Evolutionary conservation across 2,797 vertebrate species (phyloP), one percentile per base, ranked within the genome.

Genomic region (Melanotaenia parkinsoni): DNA sequence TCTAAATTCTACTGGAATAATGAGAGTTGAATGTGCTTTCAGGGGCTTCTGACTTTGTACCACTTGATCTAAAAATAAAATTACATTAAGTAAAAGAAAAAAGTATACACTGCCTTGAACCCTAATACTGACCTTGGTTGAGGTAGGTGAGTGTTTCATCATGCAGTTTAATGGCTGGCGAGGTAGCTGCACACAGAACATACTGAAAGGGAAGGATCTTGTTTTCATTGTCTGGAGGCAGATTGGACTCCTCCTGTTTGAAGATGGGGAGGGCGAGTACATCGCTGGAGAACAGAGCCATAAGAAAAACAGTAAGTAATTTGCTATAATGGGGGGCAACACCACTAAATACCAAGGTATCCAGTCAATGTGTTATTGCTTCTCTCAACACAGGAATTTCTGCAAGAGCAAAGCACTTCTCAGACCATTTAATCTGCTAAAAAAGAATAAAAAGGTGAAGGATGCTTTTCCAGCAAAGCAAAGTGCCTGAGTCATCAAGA

Each of bases 111-210:
- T 43, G 6, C 18, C 18, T 26, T 58, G 30, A 72, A 70, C 76
- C 35, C 62, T 4, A 35, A 61, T 22, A 79, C 93, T 94, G 80
- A 99, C 98, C 98, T 97, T 99, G 98, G 93, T 99, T 99, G 89
- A 99, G 98, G 93, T 99, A 99, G 59, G 98, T 99, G 87, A 99
- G 96, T 0, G 98, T 99, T 89, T 99, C 98, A 1, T 99, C 98
- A 0, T 99, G 98, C 76, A 99, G 96, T 78, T 99, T 99, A 77
- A 99, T 95, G 0, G 98, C 98, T 0, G 98, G 98, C 5, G 98
- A 99, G 22, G 98, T 99, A 93, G 98, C 96, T 1, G 98, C 97
- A 65, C 98, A 99, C 67, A 99, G 95, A 57, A 99, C 98, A 59
- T 99, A 99, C 79, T 99, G 98, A 89, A 99, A 99, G 53, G 98